Percentiles rank a stretch among this genome's conserved stretches.
Conservation (phyloP, 2,797 vertebrate species). For the Podarcis siculus region DNA sequence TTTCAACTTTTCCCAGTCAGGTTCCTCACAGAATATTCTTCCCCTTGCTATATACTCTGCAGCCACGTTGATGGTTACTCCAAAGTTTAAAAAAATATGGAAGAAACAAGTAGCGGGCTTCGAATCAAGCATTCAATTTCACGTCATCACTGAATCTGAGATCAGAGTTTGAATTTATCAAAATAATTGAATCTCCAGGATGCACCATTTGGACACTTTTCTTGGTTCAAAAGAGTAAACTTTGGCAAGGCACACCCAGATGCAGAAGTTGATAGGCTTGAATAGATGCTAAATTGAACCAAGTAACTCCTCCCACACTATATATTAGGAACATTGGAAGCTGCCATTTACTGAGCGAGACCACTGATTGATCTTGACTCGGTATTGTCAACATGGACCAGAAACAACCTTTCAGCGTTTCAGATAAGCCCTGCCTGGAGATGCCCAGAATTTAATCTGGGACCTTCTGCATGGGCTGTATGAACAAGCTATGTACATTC, state of each 20-base stretch:
- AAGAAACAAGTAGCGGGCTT: not conserved
- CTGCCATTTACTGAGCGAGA: not conserved
- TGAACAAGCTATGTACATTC: not conserved
- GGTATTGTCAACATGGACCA: not conserved
- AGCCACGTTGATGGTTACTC: not conserved
- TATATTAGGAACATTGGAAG: not conserved
- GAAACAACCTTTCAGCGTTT: not conserved
- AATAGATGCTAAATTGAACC: not conserved
- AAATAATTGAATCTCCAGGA: not conserved
- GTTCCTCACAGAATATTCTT: not conserved
- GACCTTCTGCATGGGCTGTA: not conserved
- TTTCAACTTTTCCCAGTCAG: not conserved
- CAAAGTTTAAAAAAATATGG: not conserved
- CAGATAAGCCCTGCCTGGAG: not conserved
- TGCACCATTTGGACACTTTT: not conserved
- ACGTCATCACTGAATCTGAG: too few species aligned
- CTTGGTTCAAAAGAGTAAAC: too few species aligned
- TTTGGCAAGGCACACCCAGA: too few species aligned
- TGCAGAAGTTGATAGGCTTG: not conserved
- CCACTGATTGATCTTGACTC: not conserved
- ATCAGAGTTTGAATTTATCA: not conserved
- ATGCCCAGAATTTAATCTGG: not conserved
- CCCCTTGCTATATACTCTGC: not conserved
- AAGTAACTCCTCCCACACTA: not conserved
- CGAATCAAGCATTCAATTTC: not conserved